phyloP scores from a whole-genome alignment of 2,888 invertebrate genomes.

The Phyllotreta striolata region DNA sequence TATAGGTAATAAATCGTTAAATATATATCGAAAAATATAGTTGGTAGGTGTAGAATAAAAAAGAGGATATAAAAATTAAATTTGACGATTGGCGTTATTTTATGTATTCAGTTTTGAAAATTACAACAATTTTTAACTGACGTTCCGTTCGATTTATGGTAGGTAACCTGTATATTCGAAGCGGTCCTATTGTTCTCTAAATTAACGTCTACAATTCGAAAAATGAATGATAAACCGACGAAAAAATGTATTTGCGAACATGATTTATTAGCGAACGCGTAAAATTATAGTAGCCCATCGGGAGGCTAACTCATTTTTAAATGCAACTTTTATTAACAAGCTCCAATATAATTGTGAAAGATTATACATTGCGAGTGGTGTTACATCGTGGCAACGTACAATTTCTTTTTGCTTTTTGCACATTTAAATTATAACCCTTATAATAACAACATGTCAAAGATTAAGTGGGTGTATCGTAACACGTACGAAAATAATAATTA shows the following conservation, averaged over 20 bases:
- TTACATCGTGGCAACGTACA: constrained; percentile 34
- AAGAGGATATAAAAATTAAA: constrained; percentile 12
- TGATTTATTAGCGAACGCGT: constrained; percentile 22
- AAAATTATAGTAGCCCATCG: constrained; percentile 35
- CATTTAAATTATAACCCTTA: constrained; percentile 48
- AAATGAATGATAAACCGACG: constrained; percentile 36
- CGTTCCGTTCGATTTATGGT: constrained; percentile 4
- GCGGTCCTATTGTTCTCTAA: constrained; percentile 20
- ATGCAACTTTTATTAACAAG: constrained; percentile 36
- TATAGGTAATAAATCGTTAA: too few species aligned
- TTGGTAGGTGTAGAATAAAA: neutral
- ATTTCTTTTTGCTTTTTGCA: constrained; percentile 44
- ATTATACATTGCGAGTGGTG: constrained; percentile 38
- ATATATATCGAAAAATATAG: too few species aligned
- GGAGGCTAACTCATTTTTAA: constrained; percentile 31
- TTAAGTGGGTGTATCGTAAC: constrained; percentile 54
- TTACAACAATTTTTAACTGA: constrained; percentile 15
- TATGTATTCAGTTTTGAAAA: neutral
- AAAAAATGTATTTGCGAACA: constrained; percentile 20
- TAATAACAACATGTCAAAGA: constrained; percentile 50
- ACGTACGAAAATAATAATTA: constrained; percentile 54
- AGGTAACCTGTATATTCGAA: constrained; percentile 7
- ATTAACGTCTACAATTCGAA: constrained; percentile 37
- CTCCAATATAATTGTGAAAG: constrained; percentile 37
- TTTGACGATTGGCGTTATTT: constrained; percentile 2